Conservation (phyloP, 2,888 invertebrate species). For the Doris montereyensis region DNA sequence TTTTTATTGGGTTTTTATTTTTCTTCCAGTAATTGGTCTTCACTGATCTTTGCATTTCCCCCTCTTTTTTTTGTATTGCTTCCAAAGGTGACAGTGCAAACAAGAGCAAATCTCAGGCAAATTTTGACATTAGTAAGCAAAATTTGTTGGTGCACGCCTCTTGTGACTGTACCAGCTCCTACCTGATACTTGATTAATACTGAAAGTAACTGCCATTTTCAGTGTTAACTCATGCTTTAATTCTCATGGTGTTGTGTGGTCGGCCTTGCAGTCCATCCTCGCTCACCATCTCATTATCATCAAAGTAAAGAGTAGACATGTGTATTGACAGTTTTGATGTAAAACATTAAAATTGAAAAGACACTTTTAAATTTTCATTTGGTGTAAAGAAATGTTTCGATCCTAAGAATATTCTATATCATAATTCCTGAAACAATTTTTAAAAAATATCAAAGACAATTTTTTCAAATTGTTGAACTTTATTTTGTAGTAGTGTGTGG, state of each 20-base stretch:
- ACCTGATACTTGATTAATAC: constrained; percentile 41
- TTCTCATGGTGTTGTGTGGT: constrained; percentile 34
- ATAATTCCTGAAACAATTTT: too few species aligned
- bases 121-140: constrained; percentile 45
- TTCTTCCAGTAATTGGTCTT: constrained; percentile 28
- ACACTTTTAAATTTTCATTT: too few species aligned
- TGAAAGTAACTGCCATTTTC: constrained; percentile 39
- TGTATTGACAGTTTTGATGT: too few species aligned
- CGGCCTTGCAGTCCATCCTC: constrained; percentile 35
- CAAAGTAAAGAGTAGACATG: too few species aligned
- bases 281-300: too few species aligned
- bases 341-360: too few species aligned
- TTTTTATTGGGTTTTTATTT: constrained; percentile 40
- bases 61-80: constrained; percentile 42
- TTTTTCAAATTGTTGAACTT: too few species aligned
- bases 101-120: constrained; percentile 45
- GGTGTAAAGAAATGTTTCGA: too few species aligned
- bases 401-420: too few species aligned
- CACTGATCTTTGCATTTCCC: constrained; percentile 30
- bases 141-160: constrained; percentile 46
- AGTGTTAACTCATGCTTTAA: constrained; percentile 38
- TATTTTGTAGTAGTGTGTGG: too few species aligned
- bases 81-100: constrained; percentile 45
- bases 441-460: too few species aligned
- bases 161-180: constrained; percentile 45